These are phyloP conservation scores for Mus caroli DNA, from an alignment of 2,797 vertebrate genomes.

Conservation along the genomic window DNA sequence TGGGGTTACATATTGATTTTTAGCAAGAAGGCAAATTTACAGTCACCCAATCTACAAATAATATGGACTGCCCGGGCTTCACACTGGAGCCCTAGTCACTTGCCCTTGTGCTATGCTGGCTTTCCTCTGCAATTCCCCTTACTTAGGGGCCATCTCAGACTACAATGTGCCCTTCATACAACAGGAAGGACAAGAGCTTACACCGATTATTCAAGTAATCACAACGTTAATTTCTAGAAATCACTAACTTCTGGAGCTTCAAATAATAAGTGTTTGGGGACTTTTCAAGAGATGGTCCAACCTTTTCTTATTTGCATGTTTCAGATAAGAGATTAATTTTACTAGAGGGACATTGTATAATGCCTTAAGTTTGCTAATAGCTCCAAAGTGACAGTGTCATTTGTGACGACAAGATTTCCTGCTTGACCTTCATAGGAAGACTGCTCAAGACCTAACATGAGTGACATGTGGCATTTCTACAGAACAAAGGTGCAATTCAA, in stretches of 20 bases:
- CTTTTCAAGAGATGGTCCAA: conserved; percentile 28
- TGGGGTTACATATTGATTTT: not conserved
- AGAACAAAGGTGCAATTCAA: not conserved
- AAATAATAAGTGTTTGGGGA: not conserved
- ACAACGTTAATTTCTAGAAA: conserved; percentile 62
- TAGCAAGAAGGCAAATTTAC: not conserved
- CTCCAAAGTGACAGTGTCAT: conserved; percentile 10
- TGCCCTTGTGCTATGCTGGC: not conserved
- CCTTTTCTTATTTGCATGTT: conserved; percentile 44
- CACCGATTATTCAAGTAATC: conserved; percentile 42
- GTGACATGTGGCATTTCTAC: not conserved
- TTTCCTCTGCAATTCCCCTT: conserved; percentile 50
- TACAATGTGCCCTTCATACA: not conserved
- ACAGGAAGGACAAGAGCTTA: not conserved
- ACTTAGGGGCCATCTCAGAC: not conserved
- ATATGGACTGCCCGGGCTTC: not conserved
- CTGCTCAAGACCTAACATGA: not conserved
- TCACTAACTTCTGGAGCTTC: conserved; percentile 24
- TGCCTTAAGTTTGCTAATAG: not conserved
- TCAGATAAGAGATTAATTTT: conserved; percentile 55
- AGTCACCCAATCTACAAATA: not conserved
- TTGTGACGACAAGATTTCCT: conserved; percentile 28
- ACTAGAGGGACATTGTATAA: not conserved
- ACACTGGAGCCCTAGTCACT: conserved; percentile 2
- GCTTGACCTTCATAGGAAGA: conserved; percentile 32